Percentiles rank a stretch among this genome's conserved stretches.
Evolutionary conservation across 2,113 vertebrate genomes (phyloP).

Genomic region (Paratilapia polleni): DNA sequence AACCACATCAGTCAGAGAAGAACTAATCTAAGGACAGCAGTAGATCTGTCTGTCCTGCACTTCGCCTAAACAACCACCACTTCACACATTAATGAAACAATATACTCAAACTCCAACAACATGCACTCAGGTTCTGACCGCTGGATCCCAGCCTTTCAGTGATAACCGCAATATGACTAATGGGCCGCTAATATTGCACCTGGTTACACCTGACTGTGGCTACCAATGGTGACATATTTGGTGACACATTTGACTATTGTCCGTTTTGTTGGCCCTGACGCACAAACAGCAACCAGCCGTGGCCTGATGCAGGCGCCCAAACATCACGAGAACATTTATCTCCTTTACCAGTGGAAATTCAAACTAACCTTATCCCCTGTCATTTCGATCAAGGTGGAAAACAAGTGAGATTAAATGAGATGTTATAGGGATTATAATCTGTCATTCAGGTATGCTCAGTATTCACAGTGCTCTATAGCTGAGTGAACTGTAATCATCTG

Average conservation of each 20-base stretch:
- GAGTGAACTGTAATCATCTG: background rate
- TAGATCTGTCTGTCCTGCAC: background rate
- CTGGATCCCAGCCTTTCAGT: background rate
- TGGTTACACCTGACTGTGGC: background rate
- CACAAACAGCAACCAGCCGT: background rate
- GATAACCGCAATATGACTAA: background rate
- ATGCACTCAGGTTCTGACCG: background rate
- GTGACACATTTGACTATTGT: background rate
- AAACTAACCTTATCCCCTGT: background rate
- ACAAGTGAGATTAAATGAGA: background rate
- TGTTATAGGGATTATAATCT: background rate
- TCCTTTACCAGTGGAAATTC: background rate
- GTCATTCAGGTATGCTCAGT: background rate
- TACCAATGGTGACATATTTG: too few species aligned
- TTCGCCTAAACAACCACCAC: background rate
- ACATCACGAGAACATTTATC: background rate
- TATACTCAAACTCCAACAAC: background rate
- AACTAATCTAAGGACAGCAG: constrained; percentile 7
- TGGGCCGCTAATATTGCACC: background rate
- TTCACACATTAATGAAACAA: background rate
- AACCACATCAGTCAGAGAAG: background rate
- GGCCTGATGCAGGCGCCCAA: background rate
- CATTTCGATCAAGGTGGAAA: background rate
- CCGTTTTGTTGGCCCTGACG: background rate
- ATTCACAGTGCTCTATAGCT: background rate